Base-by-base conservation (phyloP, 2,113 vertebrate species). In the Cromileptes altivelis region DNA sequence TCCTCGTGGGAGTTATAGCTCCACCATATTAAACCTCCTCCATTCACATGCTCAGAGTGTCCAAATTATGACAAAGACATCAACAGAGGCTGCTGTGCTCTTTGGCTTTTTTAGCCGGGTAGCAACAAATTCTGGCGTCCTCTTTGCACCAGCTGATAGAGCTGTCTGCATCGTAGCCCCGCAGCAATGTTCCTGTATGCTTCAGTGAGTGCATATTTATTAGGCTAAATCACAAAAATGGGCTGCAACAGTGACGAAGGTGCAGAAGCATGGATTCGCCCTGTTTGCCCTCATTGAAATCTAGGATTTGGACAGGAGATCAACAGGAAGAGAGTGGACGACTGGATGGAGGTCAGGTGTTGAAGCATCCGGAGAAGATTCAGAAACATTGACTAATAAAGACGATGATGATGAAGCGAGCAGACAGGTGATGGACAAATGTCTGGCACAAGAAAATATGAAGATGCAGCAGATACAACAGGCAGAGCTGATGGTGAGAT, bases 1-100 rank as follows among this genome's bases (percentile, higher is more conserved):
- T 67, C 52, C 91, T 81, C 84, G 17, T 49, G 78, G 88, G 91
- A 80, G 56, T 25, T 58, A 37, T 52, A 50, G 3, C 23, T 50
- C 75, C 72, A 27, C 30, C 57, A 76, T 45, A 80, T 85, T 72
- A 83, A 75, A 73, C 21, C 71, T 21, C 69, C 72, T 74, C 67
- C 52, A 40, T 55, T 52, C 57, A 18, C 27, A 40, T 45, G 60
- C 53, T 80, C 62, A 0, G 71, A 57, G 11, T 19, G 55, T 69
- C 52, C 72, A 40, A 27, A 17, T 58, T 45, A 18, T 5, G 4
- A 75, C 64, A 88, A 77, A 82, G 33, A 70, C 73, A 63, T 27
- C 42, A 15, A 74, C 85, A 57, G 19, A 63, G 30, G 53, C 40
- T 0, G 23, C n/a, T 55, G 6, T 14, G 14, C 25, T 60, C 12